Conservation (phyloP, 2,113 vertebrate genomes). For the Paradoxurus hermaphroditus region DNA sequence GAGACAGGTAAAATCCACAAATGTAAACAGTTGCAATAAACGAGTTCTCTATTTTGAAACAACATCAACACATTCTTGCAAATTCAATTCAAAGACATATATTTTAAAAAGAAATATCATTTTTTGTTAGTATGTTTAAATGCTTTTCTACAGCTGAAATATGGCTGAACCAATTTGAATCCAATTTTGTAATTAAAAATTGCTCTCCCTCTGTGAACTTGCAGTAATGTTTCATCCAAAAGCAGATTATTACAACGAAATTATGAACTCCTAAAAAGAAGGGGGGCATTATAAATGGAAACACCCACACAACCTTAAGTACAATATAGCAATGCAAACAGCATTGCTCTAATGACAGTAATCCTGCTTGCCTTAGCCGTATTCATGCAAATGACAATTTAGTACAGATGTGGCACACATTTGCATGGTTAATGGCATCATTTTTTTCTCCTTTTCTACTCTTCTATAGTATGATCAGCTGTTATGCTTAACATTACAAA, state of each 20-base stretch:
- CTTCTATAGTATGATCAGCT: slow-evolving; percentile 85
- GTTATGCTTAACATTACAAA: slow-evolving; percentile 88
- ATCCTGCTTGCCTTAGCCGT: slow-evolving; percentile 66
- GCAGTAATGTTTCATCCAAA: slow-evolving; percentile 55
- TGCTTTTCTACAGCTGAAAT: slow-evolving; percentile 46
- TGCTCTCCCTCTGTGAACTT: slow-evolving; percentile 59
- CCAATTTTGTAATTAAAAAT: slow-evolving; percentile 75
- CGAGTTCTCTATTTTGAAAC: neutral
- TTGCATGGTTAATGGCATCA: slow-evolving; percentile 83
- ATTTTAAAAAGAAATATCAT: neutral
- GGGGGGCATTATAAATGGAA: slow-evolving; percentile 65
- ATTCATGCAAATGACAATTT: slow-evolving; percentile 77
- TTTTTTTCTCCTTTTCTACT: slow-evolving; percentile 83
- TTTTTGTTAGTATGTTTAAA: slow-evolving; percentile 34
- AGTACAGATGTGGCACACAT: slow-evolving; percentile 78
- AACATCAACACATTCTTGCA: neutral
- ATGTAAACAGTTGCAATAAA: neutral
- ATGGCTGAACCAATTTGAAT: slow-evolving; percentile 56
- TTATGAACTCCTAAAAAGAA: slow-evolving; percentile 70
- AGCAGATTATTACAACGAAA: slow-evolving; percentile 68
- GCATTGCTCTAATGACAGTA: slow-evolving; percentile 64
- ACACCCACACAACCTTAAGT: slow-evolving; percentile 65
- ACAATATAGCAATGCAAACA: slow-evolving; percentile 68
- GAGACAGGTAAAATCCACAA: neutral
- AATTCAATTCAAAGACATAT: neutral